Conservation (phyloP, 2,113 vertebrate genomes). For the Hystrix brachyura region DNA sequence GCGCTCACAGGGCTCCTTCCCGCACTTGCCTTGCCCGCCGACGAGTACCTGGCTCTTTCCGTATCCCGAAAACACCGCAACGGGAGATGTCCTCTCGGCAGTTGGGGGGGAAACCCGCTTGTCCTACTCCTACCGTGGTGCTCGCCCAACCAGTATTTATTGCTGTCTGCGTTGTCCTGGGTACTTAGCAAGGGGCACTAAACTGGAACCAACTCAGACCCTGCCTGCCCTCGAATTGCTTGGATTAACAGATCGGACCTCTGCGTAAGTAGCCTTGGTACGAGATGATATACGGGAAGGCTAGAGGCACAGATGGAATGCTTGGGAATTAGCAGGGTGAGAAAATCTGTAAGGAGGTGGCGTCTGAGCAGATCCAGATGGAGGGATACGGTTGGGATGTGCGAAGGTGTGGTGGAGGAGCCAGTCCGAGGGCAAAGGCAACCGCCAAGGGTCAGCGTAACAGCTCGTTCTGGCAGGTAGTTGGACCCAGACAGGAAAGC, state of each 20-base stretch:
- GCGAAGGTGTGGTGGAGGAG: conserved; percentile 5
- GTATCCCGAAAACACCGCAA: neutral
- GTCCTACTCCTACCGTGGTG: neutral
- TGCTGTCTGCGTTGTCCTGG: conserved; percentile 45
- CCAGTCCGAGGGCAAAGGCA: neutral
- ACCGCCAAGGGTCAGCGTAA: neutral
- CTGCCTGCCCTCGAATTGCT: conserved; percentile 27
- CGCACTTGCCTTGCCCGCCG: neutral
- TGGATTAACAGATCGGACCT: conserved; percentile 44
- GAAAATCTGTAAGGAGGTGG: neutral
- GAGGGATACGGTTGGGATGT: neutral
- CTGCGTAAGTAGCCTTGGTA: conserved; percentile 70
- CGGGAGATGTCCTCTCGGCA: conserved; percentile 7
- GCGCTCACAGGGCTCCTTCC: neutral
- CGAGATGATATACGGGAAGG: neutral
- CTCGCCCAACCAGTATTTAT: neutral
- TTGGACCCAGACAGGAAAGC: neutral
- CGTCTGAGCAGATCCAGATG: neutral
- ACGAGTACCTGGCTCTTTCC: neutral
- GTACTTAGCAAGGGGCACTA: neutral
- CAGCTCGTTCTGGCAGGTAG: neutral
- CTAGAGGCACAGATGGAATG: neutral
- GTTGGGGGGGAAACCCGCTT: neutral
- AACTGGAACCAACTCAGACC: conserved; percentile 47
- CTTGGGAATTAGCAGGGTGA: neutral